Base-by-base conservation (phyloP, 2,797 vertebrate species). In the Spatula clypeata region DNA sequence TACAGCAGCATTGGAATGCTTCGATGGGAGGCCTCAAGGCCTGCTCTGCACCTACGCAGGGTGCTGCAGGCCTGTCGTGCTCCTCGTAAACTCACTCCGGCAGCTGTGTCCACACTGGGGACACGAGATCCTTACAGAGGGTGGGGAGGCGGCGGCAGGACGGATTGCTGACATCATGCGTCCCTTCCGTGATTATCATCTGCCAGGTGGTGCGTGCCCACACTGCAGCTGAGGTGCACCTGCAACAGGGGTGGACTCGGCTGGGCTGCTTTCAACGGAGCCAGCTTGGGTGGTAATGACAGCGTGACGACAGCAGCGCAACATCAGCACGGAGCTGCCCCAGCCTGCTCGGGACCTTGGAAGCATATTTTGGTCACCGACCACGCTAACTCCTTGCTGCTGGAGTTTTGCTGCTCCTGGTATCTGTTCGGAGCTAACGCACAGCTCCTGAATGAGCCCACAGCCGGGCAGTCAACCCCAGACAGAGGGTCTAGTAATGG, bases 261-360 rank as follows among this genome's bases (percentile, higher is more conserved):
- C 32, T 19, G 36, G 36, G 32, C 62, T 82, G 65, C 1, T 1
- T n/a, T 65, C 29, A 32, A 20, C 10, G 36, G 31, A 0, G 0
- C 27, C 1, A 0, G 61, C 62, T 88, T 9, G 12, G 42, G 55
- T 9, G 31, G 36, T 36, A 42, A 61, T 49, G 32, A 36, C 42
- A n/a, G 21, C 6, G 9, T 36, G 55, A 42, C 0, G 3, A n/a
- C 34, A 74, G 38, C 53, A 58, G 17, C 15, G 15, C 58, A 58
- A 1, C 16, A 62, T 45, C 53, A 42, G 80, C 49, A 64, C 0
- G 20, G 13, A 70, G 54, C 47, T 75, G 58, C 34, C 34, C 34
- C 13, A 70, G 67, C 49, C 34, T 70, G 67, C 47, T 32, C 1
- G 3, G 29, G 53, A 13, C 67, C 47, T 61, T 0, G 1, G 62